Percentiles rank a stretch among this genome's conserved stretches.
Evolutionary conservation across 2,113 vertebrate genomes (phyloP).

Genomic region (Lophochroa leadbeateri): DNA sequence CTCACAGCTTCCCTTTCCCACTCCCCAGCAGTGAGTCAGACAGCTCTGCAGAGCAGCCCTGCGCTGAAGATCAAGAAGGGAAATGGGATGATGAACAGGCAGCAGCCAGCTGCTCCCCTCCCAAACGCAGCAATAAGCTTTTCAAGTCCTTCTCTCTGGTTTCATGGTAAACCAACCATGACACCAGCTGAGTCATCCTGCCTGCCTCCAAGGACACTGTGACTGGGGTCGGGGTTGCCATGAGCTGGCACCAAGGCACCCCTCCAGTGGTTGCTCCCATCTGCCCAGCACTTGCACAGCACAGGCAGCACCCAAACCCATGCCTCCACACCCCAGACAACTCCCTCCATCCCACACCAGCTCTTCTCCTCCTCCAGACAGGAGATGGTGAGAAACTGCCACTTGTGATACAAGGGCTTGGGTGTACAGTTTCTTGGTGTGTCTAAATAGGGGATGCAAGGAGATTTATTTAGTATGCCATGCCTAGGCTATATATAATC

Average conservation of each 20-base stretch:
- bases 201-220: rapidly evolving
- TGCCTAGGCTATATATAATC: not conserved
- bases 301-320: not conserved
- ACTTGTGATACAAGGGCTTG: not conserved
- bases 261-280: not conserved
- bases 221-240: not conserved
- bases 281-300: not conserved
- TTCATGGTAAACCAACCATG: not conserved
- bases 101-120: not conserved
- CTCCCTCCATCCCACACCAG: not conserved
- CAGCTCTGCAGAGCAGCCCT: not conserved
- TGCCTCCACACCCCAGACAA: not conserved
- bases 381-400: not conserved
- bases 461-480: not conserved
- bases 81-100: not conserved
- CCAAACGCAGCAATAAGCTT: not conserved
- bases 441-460: not conserved
- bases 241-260: not conserved
- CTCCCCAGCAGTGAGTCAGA: not conserved
- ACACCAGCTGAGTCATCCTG: not conserved
- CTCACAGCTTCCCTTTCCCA: not conserved
- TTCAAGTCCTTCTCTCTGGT: not conserved
- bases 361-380: not conserved
- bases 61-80: not conserved
- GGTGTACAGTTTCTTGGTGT: not conserved